Evolutionary conservation across 2,888 invertebrate genomes (phyloP).

Genomic region (Metalampra italica): DNA sequence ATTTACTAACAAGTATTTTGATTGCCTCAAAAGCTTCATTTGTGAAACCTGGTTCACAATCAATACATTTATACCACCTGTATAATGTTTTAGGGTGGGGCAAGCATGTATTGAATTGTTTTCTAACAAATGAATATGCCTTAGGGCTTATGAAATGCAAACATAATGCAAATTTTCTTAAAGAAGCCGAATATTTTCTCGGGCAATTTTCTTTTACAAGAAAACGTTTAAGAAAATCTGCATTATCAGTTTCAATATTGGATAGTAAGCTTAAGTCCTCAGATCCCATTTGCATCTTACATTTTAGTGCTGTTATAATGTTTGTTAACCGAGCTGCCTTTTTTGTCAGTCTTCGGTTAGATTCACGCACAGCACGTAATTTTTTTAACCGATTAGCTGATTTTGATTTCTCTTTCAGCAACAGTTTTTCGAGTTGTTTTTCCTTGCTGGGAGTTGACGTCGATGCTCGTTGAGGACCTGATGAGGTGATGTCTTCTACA

Average conservation of each 20-base stretch:
- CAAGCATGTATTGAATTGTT: not conserved
- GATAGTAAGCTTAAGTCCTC: not conserved
- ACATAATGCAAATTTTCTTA: not conserved
- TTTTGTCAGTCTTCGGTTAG: too few relatives aligned
- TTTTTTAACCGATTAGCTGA: too few relatives aligned
- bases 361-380: too few relatives aligned
- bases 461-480: too few relatives aligned
- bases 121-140: not conserved
- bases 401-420: too few relatives aligned
- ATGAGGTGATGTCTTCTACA: too few relatives aligned
- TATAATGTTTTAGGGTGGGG: slow-evolving; percentile 4
- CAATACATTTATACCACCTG: slow-evolving; percentile 1
- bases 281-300: too few relatives aligned
- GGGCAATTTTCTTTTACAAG: not conserved
- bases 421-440: too few relatives aligned
- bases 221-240: not conserved
- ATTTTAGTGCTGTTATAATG: too few relatives aligned
- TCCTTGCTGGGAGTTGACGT: too few relatives aligned
- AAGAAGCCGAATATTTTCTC: not conserved
- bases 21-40: not conserved
- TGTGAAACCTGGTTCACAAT: slow-evolving; percentile 1
- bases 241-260: not conserved
- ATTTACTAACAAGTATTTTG: not conserved
- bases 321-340: too few relatives aligned
- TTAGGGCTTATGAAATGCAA: not conserved